Evolutionary conservation across 2,888 invertebrate species (phyloP).

Genomic region (Plebejus melissa): DNA sequence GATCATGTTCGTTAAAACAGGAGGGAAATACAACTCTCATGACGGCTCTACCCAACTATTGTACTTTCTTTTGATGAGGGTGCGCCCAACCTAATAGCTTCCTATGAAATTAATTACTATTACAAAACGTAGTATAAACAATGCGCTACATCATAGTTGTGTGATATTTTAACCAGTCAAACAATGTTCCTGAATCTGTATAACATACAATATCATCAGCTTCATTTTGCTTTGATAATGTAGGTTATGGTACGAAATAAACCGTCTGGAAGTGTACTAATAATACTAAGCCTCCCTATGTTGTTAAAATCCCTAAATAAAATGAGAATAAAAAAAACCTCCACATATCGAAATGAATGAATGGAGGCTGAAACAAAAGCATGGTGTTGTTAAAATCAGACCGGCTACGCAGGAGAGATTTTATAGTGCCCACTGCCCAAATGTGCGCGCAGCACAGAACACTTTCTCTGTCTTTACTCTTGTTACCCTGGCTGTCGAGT

Average conservation of each 20-base stretch:
- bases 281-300: no score
- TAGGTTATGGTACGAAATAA: neutral
- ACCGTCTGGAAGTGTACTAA: no score
- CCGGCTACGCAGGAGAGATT: no score
- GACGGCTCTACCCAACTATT: constrained; percentile 48
- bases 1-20: constrained; percentile 31
- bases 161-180: neutral
- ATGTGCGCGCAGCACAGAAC: no score
- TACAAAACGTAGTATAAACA: constrained; percentile 38
- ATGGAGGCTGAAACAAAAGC: no score
- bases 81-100: constrained; percentile 35
- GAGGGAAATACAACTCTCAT: constrained; percentile 43
- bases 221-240: neutral
- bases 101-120: constrained; percentile 41
- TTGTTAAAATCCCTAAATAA: no score
- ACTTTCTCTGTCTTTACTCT: no score
- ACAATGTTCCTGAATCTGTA: neutral
- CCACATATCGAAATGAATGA: no score
- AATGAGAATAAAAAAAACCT: no score
- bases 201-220: neutral
- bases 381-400: no score
- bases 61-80: constrained; percentile 41
- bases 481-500: no score
- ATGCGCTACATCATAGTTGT: constrained; percentile 19
- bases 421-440: no score